Evolutionary conservation across 2,888 invertebrate genomes (phyloP), one percentile per base, ranked within the genome.

Genomic region (Tenodera sinensis): DNA sequence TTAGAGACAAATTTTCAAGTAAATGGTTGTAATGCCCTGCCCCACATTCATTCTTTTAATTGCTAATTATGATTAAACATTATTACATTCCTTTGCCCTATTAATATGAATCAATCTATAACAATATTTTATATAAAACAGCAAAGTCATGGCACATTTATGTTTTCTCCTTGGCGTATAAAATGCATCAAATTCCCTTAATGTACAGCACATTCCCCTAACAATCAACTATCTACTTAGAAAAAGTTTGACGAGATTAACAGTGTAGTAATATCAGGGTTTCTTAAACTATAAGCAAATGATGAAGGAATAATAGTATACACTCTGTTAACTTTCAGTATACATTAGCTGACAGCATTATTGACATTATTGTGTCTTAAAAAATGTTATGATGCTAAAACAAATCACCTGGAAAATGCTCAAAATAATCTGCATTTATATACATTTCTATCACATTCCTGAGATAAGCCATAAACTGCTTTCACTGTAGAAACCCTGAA

Each of bases 101-200:
- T 71, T 71, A 71, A 71, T 71, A 71, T 71, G 54, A 71, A 71
- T 71, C 54, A 71, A 71, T 87, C 71, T 87, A 27, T 87, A 87
- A 87, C 87, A 87, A 83, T 81, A 86, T 86, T 86, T 28, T 86
- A 87, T 87, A 71, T 83, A 87, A 71, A 34, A 87, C 27, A 87
- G 82, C 71, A 83, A 87, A 86, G 83, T 47, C 87, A 82, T 30
- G 82, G 87, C 71, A 86, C 87, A 71, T 87, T 27, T 83, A 87
- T n/a, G 83, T 87, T 83, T 83, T 83, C 83, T 83, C 83, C 83
- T 87, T 87, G 81, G 30, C 83, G 82, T 87, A 87, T 87, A 87
- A 87, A 87, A 87, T 87, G 82, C 83, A 87, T 87, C 87, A 83
- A 81, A 87, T 27, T 87, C 27, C 87, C 87, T 83, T 87, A 87